phyloP scores from a whole-genome alignment of 2,113 vertebrate species.

The Gracilinanus agilis region DNA sequence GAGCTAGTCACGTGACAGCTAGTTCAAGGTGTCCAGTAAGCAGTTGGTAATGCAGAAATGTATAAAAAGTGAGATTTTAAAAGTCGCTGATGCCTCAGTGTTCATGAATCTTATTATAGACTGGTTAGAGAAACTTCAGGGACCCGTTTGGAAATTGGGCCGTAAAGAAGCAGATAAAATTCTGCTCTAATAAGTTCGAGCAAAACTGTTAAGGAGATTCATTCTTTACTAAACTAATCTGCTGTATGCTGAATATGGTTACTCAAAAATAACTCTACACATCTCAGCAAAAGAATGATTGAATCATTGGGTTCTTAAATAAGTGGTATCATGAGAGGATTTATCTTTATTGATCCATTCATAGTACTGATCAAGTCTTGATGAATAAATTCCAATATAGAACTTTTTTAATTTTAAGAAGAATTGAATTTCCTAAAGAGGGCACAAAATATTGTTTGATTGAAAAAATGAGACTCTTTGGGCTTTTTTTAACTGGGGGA shows the following conservation, averaged over 20 bases:
- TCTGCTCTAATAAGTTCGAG: slow-evolving; percentile 12
- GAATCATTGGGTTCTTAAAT: not conserved
- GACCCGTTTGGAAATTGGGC: slow-evolving; percentile 57
- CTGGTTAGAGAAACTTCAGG: slow-evolving; percentile 25
- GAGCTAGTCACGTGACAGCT: not conserved
- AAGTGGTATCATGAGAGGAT: not conserved
- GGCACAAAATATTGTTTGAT: not conserved
- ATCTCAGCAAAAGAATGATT: slow-evolving; percentile 23
- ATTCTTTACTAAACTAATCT: not conserved
- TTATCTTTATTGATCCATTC: not conserved
- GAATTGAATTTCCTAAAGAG: not conserved
- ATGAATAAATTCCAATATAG: not conserved
- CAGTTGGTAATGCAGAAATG: not conserved
- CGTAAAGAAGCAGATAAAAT: slow-evolving; percentile 22
- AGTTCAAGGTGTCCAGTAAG: not conserved
- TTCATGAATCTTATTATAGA: slow-evolving; percentile 49
- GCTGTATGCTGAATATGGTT: not conserved
- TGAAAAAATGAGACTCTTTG: not conserved
- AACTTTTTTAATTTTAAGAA: not conserved
- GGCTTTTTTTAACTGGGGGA: not conserved
- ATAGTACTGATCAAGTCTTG: not conserved
- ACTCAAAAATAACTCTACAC: not conserved
- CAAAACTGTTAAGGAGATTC: slow-evolving; percentile 15
- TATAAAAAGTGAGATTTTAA: not conserved
- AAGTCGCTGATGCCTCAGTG: slow-evolving; percentile 20